Evolutionary conservation across 2,113 vertebrate species (phyloP).

Genomic region (Chaenocephalus aceratus): DNA sequence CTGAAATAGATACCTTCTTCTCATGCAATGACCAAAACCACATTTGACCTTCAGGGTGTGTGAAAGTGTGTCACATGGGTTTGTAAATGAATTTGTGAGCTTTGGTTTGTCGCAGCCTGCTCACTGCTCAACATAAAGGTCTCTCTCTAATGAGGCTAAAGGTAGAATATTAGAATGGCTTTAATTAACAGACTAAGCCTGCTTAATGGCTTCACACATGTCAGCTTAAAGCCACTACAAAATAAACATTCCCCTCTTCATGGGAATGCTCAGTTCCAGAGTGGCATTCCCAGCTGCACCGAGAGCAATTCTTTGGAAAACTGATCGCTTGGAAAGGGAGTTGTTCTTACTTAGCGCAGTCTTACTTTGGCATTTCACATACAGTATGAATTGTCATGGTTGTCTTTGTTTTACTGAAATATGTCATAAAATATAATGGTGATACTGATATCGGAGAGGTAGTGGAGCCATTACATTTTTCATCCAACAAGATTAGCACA

Average conservation of each 20-base stretch:
- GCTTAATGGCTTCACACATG: slow-evolving; percentile 73
- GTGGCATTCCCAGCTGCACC: slow-evolving; percentile 79
- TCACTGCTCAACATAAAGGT: slow-evolving; percentile 36
- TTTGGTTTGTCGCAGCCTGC: slow-evolving; percentile 27
- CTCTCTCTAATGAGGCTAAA: slow-evolving; percentile 59
- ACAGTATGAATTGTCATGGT: slow-evolving; percentile 25
- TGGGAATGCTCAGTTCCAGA: slow-evolving; percentile 42
- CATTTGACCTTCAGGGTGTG: slow-evolving; percentile 61
- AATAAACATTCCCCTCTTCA: slow-evolving; percentile 68
- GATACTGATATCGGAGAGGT: slow-evolving; percentile 29
- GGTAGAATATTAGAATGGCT: slow-evolving; percentile 62
- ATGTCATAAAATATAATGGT: slow-evolving; percentile 24
- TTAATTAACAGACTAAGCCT: slow-evolving; percentile 64
- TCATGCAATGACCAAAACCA: slow-evolving; percentile 51
- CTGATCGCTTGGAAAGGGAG: slow-evolving; percentile 59
- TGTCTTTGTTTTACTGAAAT: slow-evolving; percentile 44
- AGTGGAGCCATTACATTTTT: slow-evolving; percentile 10
- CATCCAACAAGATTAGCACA: slow-evolving; percentile 14
- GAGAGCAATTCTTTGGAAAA: slow-evolving; percentile 67
- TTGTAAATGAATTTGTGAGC: slow-evolving; percentile 42
- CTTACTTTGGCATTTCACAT: slow-evolving; percentile 35
- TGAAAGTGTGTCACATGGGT: slow-evolving; percentile 17
- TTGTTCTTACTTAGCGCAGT: slow-evolving; percentile 47
- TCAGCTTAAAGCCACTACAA: slow-evolving; percentile 63
- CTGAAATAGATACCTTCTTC: slow-evolving; percentile 63